Evolutionary conservation across 2,113 vertebrate species (phyloP).

Genomic region (Gallinago paraguaiae): DNA sequence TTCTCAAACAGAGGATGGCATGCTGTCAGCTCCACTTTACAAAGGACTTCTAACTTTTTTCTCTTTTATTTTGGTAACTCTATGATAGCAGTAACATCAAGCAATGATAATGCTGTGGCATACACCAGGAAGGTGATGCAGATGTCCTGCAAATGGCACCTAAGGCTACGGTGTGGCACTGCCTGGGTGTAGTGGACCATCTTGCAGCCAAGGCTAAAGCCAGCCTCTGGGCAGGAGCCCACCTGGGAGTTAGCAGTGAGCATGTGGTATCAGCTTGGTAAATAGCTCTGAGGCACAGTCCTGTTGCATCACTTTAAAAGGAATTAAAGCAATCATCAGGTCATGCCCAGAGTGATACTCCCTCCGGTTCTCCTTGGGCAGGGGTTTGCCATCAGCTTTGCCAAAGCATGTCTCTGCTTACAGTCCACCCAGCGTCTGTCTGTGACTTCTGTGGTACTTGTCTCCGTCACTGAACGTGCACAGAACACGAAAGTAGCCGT

Average conservation of each 20-base stretch:
- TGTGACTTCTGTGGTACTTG: fast-evolving
- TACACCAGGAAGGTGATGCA: fast-evolving
- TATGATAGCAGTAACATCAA: not conserved
- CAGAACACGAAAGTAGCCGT: fast-evolving
- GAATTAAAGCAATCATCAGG: not conserved
- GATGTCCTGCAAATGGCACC: not conserved
- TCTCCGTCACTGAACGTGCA: fast-evolving
- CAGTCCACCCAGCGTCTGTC: fast-evolving
- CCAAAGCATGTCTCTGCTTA: fast-evolving
- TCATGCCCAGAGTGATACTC: not conserved
- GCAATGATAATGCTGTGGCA: not conserved
- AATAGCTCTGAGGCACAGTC: fast-evolving
- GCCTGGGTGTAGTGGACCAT: fast-evolving
- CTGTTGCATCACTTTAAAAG: not conserved
- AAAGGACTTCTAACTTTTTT: not conserved
- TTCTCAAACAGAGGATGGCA: not conserved
- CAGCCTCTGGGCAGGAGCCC: fast-evolving
- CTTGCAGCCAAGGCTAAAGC: not conserved
- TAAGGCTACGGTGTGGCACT: not conserved
- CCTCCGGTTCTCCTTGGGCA: fast-evolving
- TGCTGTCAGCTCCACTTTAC: not conserved
- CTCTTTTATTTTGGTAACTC: not conserved
- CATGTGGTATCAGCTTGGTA: fast-evolving
- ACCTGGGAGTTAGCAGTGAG: fast-evolving
- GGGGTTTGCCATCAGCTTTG: not conserved